Evolutionary conservation across 1,140 invertebrate species (phyloP), one percentile per base, ranked within the genome.

Genomic region (Gonatopus flavifemur): DNA sequence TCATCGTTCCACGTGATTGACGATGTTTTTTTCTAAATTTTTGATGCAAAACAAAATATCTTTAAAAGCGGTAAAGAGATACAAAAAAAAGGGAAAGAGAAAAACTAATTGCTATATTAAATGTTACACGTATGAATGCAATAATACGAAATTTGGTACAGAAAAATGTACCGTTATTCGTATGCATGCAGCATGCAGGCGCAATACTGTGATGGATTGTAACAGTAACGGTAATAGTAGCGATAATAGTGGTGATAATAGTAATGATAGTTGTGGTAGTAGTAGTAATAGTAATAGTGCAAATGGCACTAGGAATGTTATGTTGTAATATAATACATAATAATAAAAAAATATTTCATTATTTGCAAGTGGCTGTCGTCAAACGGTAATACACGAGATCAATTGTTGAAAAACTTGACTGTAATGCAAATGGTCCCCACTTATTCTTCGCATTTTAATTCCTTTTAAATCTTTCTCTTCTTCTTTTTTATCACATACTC

Each of bases 401-500:
- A 96, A 78, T 70, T 94, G 90, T 66, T 94, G 89, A 76, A 93
- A 96, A 12, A 96, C 82, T 70, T 92, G 90, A 52, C 88, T 90
- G 69, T 95, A 96, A 67, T 93, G 89, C 50, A 88, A 81, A 72
- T 92, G 90, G 76, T 96, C 93, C 2, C 94, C 94, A 0, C 92
- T 94, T 53, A 96, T 93, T 68, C 92, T 81, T 47, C 93, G 78
- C 83, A 96, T 87, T 66, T 94, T 94, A 49, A 96, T 82, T 6
- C 92, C 90, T 59, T 92, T 93, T 35, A 86, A 84, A 65, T 89
- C 86, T 52, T 84, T 84, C 38, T 80, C 81, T n/a, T n/a, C n/a
- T 48, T 87, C 82, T 51, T 87, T 87, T 20, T 85, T 86, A 59
- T 90, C 86, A 66, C 85, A 90, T 1, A 94, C 86, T 62, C 91